Evolutionary conservation across 1,140 invertebrate species (phyloP), one percentile per base, ranked within the genome.

Genomic region (Nautilus pompilius): DNA sequence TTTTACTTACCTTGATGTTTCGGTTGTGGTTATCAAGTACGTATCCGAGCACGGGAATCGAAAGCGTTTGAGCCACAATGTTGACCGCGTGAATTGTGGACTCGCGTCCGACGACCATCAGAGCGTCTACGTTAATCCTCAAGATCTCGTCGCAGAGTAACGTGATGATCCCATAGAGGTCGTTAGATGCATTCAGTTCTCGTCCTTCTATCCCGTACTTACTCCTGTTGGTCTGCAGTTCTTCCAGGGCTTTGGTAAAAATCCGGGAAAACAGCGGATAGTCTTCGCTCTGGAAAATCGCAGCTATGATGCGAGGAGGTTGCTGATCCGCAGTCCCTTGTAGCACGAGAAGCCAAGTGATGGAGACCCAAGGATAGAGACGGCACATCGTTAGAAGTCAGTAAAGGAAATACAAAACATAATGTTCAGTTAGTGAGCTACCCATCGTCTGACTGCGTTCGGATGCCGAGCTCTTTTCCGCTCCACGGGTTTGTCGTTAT

Each of bases 21-120:
- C 58, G 60, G 29, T 68, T 70, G 0, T 62, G 63, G 20, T 59
- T 65, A 34, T 69, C 62, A 30, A 60, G 57, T 30, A 69, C 69
- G 59, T 70, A 74, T 65, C 72, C 72, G 29, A 74, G 54, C 28
- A 74, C 65, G 29, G 72, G 69, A 33, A 74, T 72, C 5, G 67
- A 66, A 22, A 74, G 56, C 22, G 66, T 59, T 20, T 70, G 58
- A 3, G 72, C 71, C 17, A 74, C 32, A 29, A 70, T 56, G 41
- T 68, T 71, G 1, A 74, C 65, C 1, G 68, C 64, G 22, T 70
- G 68, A 13, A 74, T 51, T 0, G 72, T 74, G 15, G 29, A n/a
- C 15, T 65, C 62, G 10, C 55, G 53, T 2, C 68, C 70, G 33
- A 74, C 69, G 15, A 72, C 72, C 5, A 74, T 26, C n/a, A 74